These are phyloP conservation scores for Epizoanthus rinbou DNA, from an alignment of 92 coral and sea anemone genomes.

Conservation along the genomic window DNA sequence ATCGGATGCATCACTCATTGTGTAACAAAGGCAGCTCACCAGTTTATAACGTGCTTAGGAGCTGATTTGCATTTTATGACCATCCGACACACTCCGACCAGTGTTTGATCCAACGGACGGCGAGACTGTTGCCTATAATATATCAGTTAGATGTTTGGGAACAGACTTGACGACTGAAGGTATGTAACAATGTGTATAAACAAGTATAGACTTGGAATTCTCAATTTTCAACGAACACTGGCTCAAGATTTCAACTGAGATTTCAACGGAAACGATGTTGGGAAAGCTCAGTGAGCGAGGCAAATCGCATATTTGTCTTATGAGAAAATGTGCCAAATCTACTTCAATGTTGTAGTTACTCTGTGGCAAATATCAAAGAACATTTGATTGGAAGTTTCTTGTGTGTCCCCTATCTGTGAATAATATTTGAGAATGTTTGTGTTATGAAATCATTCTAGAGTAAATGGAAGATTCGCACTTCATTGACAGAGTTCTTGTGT, in stretches of 20 bases:
- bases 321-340: too few species aligned
- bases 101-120: neutral
- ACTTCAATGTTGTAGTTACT: neutral
- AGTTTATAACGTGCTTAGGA: constrained; percentile 22
- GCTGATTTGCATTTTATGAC: constrained; percentile 35
- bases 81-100: constrained; percentile 3
- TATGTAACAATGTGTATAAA: neutral
- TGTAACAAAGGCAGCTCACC: constrained; percentile 28
- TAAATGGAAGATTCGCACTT: neutral
- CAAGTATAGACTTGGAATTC: neutral
- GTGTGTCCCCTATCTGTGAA: neutral
- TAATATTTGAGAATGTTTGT: neutral
- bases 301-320: neutral
- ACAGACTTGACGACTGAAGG: neutral
- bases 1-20: constrained; percentile 22
- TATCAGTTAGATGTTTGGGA: neutral
- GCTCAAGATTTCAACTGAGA: neutral
- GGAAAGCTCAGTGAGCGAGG: neutral
- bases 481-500: neutral
- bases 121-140: constrained; percentile 2
- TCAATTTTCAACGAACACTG: neutral
- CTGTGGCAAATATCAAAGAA: neutral
- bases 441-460: neutral
- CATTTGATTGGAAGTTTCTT: neutral
- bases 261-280: constrained; percentile 9